Conservation (phyloP, 2,888 invertebrate species). For the Halictus ligatus region DNA sequence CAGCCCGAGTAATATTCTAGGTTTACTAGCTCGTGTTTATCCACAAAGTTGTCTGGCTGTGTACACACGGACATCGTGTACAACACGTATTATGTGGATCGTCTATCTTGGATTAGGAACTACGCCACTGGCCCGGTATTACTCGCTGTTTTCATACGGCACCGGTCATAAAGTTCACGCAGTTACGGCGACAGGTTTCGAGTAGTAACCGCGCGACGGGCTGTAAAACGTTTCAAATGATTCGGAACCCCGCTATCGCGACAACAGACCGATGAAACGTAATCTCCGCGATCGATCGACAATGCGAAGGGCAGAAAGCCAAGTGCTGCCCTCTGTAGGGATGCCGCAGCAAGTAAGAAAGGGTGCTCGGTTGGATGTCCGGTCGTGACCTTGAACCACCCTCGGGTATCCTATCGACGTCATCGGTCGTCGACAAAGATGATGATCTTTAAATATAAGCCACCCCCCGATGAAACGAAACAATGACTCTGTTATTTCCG, state of each 20-base stretch:
- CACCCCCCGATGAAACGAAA: neutral
- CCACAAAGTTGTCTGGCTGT: constrained; percentile 34
- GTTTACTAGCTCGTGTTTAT: constrained; percentile 42
- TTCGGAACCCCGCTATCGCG: constrained; percentile 50
- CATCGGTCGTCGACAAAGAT: constrained; percentile 70
- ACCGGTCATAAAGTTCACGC: constrained; percentile 57
- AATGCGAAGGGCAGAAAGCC: constrained; percentile 11
- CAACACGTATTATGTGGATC: constrained; percentile 33
- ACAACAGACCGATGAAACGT: constrained; percentile 53
- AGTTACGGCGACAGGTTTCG: constrained; percentile 63
- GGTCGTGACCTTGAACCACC: constrained; percentile 64
- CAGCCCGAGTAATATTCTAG: constrained; percentile 50
- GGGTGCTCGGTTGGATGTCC: constrained; percentile 62
- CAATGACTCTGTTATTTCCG: neutral
- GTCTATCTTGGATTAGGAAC: constrained; percentile 42
- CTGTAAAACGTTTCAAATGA: constrained; percentile 70
- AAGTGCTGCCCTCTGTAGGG: constrained; percentile 74
- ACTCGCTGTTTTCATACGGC: constrained; percentile 59
- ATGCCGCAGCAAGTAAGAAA: constrained; percentile 46
- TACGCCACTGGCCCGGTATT: constrained; percentile 34
- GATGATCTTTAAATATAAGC: constrained; percentile 52
- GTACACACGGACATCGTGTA: constrained; percentile 25
- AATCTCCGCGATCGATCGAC: constrained; percentile 72
- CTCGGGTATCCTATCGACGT: constrained; percentile 62
- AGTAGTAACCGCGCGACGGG: constrained; percentile 54